Conservation (phyloP, 1,140 invertebrate genomes). For the Eueides isabella region DNA sequence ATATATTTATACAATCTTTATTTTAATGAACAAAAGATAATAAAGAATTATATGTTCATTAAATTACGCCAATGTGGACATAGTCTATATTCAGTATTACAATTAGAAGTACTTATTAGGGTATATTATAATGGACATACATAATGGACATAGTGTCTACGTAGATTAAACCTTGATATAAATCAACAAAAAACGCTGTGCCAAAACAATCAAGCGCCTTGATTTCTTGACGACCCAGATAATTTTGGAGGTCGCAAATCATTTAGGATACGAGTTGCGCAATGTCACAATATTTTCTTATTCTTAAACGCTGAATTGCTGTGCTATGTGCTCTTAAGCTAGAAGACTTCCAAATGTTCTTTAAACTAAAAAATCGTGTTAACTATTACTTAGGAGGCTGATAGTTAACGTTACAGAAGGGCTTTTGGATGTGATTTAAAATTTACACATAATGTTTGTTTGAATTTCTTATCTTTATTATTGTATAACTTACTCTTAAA, state of each 20-base stretch:
- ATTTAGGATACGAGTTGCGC: slow-evolving; percentile 37
- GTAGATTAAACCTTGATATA: slow-evolving; percentile 21
- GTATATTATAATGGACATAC: background rate
- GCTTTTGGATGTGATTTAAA: background rate
- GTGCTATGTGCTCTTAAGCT: background rate
- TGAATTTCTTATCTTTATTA: background rate
- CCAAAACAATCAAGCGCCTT: slow-evolving; percentile 39
- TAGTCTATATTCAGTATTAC: too few species aligned
- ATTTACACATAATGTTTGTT: background rate
- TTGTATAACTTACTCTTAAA: background rate
- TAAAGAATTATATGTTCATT: too few species aligned
- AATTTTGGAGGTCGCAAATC: slow-evolving; percentile 49
- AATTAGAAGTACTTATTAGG: background rate
- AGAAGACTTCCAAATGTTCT: background rate
- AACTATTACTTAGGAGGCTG: background rate
- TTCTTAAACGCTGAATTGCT: background rate
- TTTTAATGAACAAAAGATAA: too few species aligned
- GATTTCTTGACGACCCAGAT: slow-evolving; percentile 45
- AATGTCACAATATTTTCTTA: slow-evolving; percentile 19
- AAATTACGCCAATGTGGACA: too few species aligned
- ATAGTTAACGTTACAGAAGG: background rate
- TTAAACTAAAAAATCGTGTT: background rate
- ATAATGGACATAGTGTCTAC: background rate
- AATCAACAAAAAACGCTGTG: slow-evolving; percentile 35
- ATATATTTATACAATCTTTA: too few species aligned